Evolutionary conservation across 2,888 invertebrate genomes (phyloP).

Genomic region (Lucinisca nassula): DNA sequence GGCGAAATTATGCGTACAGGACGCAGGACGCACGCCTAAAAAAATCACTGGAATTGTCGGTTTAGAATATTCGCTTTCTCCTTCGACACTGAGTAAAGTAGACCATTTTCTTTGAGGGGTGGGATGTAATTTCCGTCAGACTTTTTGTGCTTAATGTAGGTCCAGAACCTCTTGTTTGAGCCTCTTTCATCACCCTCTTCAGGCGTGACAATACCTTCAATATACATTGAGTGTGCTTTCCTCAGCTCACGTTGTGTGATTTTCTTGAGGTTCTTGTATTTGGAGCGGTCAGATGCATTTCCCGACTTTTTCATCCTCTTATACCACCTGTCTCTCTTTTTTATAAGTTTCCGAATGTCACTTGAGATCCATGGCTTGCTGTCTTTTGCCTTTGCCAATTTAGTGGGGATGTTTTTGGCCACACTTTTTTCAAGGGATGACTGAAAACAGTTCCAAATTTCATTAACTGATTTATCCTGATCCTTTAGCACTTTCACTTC

Average conservation of each 20-base stretch:
- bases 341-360: too few relatives aligned
- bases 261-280: too few relatives aligned
- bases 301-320: slow-evolving; percentile 42
- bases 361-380: too few relatives aligned
- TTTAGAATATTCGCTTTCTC: slow-evolving; percentile 45
- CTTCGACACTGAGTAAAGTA: slow-evolving; percentile 25
- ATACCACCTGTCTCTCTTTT: too few relatives aligned
- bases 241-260: slow-evolving; percentile 30
- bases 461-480: too few relatives aligned
- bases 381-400: too few relatives aligned
- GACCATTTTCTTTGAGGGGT: slow-evolving; percentile 7
- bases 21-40: too few relatives aligned
- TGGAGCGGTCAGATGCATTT: neutral
- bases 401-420: too few relatives aligned
- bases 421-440: too few relatives aligned
- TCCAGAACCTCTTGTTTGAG: slow-evolving; percentile 27
- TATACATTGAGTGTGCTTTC: slow-evolving; percentile 41
- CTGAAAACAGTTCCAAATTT: too few relatives aligned
- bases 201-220: slow-evolving; percentile 34
- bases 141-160: slow-evolving; percentile 29
- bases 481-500: too few relatives aligned
- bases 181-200: neutral
- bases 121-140: slow-evolving; percentile 24
- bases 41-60: slow-evolving; percentile 48
- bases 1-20: too few relatives aligned